Evolutionary conservation across 2,888 invertebrate genomes (phyloP).

Genomic region (Cheilosia vulpina): DNA sequence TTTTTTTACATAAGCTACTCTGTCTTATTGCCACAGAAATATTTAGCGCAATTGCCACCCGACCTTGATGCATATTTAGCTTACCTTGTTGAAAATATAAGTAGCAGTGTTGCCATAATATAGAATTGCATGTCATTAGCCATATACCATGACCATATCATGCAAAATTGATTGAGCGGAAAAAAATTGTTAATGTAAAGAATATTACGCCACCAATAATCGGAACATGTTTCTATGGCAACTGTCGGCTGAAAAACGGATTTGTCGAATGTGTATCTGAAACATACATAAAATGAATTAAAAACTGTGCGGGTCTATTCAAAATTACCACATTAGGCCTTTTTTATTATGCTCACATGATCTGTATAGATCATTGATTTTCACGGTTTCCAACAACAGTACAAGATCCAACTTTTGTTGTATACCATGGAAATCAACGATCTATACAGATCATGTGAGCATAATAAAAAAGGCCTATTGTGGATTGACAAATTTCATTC

Average conservation of each 20-base stretch:
- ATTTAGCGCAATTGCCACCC: background rate
- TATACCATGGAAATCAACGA: no score
- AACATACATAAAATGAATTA: constrained; percentile 22
- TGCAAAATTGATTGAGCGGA: constrained; percentile 90
- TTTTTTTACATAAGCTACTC: no score
- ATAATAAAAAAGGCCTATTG: no score
- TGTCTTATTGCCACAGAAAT: no score
- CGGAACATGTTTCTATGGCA: constrained; percentile 89
- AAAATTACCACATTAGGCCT: background rate
- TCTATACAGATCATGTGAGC: no score
- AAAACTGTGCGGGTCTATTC: background rate
- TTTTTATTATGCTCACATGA: no score
- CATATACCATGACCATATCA: constrained; percentile 94
- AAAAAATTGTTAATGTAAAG: constrained; percentile 92
- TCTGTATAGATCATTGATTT: no score
- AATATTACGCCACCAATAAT: constrained; percentile 93
- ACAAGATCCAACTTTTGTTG: no score
- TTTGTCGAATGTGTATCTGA: constrained; percentile 88
- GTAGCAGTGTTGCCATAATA: constrained; percentile 87
- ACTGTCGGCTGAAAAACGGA: constrained; percentile 90
- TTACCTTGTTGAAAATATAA: constrained; percentile 89
- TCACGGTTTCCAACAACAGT: no score
- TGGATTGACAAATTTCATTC: background rate
- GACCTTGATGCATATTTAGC: constrained; percentile 76
- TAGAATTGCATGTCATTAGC: constrained; percentile 92